phyloP scores from a whole-genome alignment of 1,140 invertebrate genomes.

The Sweltsa coloradensis region DNA sequence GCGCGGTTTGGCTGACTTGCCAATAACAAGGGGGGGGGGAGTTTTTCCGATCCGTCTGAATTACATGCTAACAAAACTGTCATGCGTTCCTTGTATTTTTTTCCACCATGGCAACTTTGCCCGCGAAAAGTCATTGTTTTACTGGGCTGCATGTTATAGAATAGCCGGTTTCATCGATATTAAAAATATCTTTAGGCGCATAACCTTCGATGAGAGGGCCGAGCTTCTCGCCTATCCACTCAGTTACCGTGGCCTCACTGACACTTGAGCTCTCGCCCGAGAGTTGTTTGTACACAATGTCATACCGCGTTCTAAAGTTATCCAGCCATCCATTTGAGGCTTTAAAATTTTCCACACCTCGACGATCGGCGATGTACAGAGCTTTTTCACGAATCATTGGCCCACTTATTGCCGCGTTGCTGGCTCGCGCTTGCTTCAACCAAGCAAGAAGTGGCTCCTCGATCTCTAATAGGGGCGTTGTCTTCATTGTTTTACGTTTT shows the following conservation, averaged over 20 bases:
- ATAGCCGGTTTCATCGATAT: slow-evolving; percentile 34
- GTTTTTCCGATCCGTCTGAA: slow-evolving; percentile 21
- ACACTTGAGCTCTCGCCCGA: background rate
- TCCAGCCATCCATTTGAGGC: slow-evolving; percentile 2
- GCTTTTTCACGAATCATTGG: no score
- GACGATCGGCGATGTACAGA: no score
- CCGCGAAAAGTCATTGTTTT: slow-evolving; percentile 22
- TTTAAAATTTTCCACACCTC: no score
- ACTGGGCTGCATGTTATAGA: slow-evolving; percentile 27
- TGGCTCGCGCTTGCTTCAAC: no score
- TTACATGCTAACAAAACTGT: slow-evolving; percentile 29
- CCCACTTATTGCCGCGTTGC: no score
- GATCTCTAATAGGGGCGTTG: no score
- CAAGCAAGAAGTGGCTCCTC: no score
- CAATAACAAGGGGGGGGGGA: background rate
- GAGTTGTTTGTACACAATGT: background rate
- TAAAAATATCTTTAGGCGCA: slow-evolving; percentile 28
- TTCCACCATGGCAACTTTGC: slow-evolving; percentile 26
- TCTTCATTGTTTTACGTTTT: no score
- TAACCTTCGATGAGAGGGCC: slow-evolving; percentile 12
- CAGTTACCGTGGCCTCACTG: background rate
- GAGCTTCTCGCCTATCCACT: background rate
- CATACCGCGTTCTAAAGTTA: background rate
- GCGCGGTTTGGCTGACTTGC: background rate
- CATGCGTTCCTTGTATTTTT: slow-evolving; percentile 29